A percentile compares a stretch with the other conserved stretches of the same genome.
Conservation (phyloP, 2,797 vertebrate species). For the Varecia variegata region DNA sequence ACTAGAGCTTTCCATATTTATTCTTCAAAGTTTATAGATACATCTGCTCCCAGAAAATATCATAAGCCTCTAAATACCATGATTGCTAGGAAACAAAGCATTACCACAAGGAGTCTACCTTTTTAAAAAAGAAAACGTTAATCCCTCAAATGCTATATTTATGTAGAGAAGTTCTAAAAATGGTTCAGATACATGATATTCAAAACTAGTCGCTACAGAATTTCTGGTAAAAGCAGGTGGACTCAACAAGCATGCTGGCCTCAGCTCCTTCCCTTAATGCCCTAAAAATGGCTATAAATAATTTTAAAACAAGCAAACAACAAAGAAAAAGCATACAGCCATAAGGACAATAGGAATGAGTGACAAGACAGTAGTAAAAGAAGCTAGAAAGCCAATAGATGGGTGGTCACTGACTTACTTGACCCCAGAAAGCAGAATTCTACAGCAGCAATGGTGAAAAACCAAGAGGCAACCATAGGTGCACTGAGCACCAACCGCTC, state of each 20-base stretch:
- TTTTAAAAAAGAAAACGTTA: constrained; percentile 54
- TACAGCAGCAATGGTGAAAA: not conserved
- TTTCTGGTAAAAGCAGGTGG: not conserved
- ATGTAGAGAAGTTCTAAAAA: not conserved
- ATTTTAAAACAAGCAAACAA: not conserved
- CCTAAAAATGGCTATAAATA: not conserved
- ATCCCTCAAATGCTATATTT: not conserved
- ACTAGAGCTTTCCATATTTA: not conserved
- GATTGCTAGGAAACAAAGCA: constrained; percentile 45
- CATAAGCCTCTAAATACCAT: constrained; percentile 31
- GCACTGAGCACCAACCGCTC: not conserved
- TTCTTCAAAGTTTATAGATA: constrained; percentile 38
- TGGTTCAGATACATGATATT: not conserved
- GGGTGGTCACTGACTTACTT: not conserved
- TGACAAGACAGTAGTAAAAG: not conserved
- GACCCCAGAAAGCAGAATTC: not conserved
- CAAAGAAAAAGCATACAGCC: not conserved
- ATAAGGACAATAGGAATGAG: not conserved
- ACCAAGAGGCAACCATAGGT: not conserved
- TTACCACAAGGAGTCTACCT: not conserved
- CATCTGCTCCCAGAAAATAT: constrained; percentile 48
- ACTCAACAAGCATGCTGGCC: not conserved
- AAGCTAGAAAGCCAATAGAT: not conserved
- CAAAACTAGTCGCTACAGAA: not conserved
- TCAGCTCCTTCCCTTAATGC: not conserved